Conservation (phyloP, 1,140 invertebrate species). For the Onthophagus taurus region DNA sequence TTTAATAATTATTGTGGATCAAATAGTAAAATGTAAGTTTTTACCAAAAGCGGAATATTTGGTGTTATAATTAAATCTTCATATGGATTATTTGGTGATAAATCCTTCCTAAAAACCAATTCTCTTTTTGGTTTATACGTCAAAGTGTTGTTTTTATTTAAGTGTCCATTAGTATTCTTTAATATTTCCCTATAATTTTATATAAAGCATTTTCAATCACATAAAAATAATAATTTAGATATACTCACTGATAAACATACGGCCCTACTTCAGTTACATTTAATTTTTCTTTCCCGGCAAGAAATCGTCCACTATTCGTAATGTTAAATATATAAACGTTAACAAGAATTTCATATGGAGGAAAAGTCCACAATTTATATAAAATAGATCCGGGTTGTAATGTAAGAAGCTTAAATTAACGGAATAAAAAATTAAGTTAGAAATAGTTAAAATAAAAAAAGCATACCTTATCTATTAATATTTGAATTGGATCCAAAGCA, state of each 20-base stretch:
- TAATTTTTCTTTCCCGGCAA: constrained; percentile 57
- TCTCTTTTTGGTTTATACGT: constrained; percentile 59
- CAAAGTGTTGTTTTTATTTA: constrained; percentile 66
- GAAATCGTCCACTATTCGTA: constrained; percentile 65
- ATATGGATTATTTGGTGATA: constrained; percentile 57
- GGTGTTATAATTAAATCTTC: constrained; percentile 56
- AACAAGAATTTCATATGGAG: constrained; percentile 59
- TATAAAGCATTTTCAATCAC: constrained; percentile 3
- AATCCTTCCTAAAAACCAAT: constrained; percentile 54
- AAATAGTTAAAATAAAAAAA: too few species aligned
- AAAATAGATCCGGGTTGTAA: constrained; percentile 45
- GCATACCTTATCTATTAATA: too few species aligned
- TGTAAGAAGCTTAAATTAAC: constrained; percentile 40
- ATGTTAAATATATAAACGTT: constrained; percentile 78
- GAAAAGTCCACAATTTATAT: constrained; percentile 57
- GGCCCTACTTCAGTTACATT: constrained; percentile 71
- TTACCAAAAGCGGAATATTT: constrained; percentile 73
- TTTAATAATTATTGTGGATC: neutral
- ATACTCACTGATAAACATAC: constrained; percentile 73
- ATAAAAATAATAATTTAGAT: neutral
- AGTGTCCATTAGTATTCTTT: constrained; percentile 54
- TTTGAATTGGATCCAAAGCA: too few species aligned
- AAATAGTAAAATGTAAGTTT: constrained; percentile 11
- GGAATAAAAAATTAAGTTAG: too few species aligned
- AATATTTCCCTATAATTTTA: constrained; percentile 52